A percentile compares a stretch with the other conserved stretches of the same genome.
Evolutionary conservation across 1,140 invertebrate species (phyloP).

Genomic region (Diabrotica undecimpunctata): DNA sequence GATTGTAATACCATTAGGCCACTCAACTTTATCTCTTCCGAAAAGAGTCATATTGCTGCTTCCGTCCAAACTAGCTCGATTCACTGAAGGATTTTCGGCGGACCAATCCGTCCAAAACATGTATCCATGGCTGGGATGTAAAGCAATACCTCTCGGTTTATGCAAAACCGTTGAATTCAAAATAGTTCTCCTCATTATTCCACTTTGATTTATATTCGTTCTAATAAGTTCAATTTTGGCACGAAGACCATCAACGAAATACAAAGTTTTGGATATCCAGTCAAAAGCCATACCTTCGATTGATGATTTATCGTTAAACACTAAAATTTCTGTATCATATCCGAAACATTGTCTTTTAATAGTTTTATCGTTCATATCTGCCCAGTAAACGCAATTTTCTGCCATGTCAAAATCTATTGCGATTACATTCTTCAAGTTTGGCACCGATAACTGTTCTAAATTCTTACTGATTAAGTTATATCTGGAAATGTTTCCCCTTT

Average conservation of each 20-base stretch:
- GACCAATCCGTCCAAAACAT: conserved; percentile 96
- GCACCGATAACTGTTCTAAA: conserved; percentile 43
- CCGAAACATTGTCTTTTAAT: conserved; percentile 79
- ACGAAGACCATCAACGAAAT: conserved; percentile 81
- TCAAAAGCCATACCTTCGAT: conserved; percentile 92
- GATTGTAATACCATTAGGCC: conserved; percentile 86
- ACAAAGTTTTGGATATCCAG: conserved; percentile 89
- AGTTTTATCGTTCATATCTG: conserved; percentile 73
- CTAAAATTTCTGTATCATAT: conserved; percentile 58
- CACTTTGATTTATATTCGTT: conserved; percentile 61
- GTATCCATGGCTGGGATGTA: conserved; percentile 80
- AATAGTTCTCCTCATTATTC: conserved; percentile 73
- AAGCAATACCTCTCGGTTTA: conserved; percentile 82
- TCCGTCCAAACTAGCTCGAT: conserved; percentile 83
- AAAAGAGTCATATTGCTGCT: conserved; percentile 68
- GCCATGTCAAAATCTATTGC: neutral
- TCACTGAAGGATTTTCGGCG: conserved; percentile 68
- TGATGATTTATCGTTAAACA: conserved; percentile 70
- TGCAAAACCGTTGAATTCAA: conserved; percentile 66
- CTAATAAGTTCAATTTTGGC: conserved; percentile 77
- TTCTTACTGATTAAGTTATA: conserved; percentile 64
- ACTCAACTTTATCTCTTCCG: conserved; percentile 63
- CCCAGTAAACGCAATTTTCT: conserved; percentile 59
- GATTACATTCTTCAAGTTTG: neutral
- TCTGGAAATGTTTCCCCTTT: conserved; percentile 69